These are phyloP conservation scores for Agrilus mali DNA, from an alignment of 2,888 invertebrate species.

Conservation along the genomic window DNA sequence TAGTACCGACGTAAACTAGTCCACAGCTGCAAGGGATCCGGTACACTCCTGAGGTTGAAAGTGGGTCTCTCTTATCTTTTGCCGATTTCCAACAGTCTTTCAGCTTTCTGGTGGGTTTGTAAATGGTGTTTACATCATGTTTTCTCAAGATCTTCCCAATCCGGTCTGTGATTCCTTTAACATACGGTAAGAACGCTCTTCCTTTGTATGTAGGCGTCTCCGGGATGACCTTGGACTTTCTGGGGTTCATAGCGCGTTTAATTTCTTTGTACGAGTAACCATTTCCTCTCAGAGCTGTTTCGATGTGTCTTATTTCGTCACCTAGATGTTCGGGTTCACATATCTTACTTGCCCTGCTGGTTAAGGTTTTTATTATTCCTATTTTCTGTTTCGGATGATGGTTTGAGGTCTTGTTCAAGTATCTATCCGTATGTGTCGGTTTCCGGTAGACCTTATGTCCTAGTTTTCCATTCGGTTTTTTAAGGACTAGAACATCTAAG, in stretches of 20 bases:
- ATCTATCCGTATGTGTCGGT: conserved; percentile 1
- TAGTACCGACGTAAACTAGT: no score
- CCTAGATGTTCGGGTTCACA: background rate
- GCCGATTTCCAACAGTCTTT: no score
- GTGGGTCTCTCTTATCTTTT: no score
- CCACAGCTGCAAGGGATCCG: no score
- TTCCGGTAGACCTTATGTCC: background rate
- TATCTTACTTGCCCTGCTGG: background rate
- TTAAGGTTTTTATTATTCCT: background rate
- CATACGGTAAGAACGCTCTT: no score
- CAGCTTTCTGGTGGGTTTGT: no score
- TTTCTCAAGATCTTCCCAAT: no score
- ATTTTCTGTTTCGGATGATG: background rate
- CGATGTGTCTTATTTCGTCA: background rate
- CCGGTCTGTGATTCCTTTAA: no score
- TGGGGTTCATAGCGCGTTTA: background rate
- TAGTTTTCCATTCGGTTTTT: background rate
- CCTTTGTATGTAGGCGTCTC: no score
- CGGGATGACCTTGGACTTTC: background rate
- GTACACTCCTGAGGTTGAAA: no score
- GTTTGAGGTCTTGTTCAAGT: background rate
- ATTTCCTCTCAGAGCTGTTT: background rate
- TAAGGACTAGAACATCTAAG: background rate
- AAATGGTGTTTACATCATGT: no score
- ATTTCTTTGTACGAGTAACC: background rate